These are phyloP conservation scores for Remorina albescens DNA, from an alignment of 2,797 vertebrate species.

Conservation along the genomic window DNA sequence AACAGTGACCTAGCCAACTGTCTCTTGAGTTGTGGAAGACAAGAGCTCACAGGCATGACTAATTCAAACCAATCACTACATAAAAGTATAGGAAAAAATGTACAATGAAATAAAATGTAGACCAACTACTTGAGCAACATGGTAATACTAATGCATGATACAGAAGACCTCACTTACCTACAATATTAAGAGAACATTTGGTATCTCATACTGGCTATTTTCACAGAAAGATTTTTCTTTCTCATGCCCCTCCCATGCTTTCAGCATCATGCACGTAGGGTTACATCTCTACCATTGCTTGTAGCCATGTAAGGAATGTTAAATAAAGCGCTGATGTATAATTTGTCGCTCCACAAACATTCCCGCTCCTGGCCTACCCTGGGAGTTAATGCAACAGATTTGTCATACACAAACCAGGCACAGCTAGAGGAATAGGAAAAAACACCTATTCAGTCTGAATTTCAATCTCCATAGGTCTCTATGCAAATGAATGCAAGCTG, in stretches of 20 bases:
- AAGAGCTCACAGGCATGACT: neutral
- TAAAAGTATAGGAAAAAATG: neutral
- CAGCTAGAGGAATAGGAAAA: constrained; percentile 58
- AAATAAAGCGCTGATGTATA: constrained; percentile 83
- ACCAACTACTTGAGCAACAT: neutral
- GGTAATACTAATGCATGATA: neutral
- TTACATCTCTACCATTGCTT: constrained; percentile 70
- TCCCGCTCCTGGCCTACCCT: constrained; percentile 76
- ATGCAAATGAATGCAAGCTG: constrained; percentile 76
- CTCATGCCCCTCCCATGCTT: constrained; percentile 40
- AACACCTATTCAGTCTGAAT: constrained; percentile 81
- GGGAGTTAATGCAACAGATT: constrained; percentile 83
- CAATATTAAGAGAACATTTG: constrained; percentile 15
- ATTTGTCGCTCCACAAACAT: constrained; percentile 84
- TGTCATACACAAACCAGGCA: constrained; percentile 79
- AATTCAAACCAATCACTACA: neutral
- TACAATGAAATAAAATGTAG: neutral
- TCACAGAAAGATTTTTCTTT: constrained; percentile 13
- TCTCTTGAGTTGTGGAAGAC: neutral
- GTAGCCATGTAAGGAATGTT: constrained; percentile 79
- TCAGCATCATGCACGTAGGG: constrained; percentile 68
- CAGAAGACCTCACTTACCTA: neutral
- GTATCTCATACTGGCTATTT: neutral
- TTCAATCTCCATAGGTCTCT: constrained; percentile 78
- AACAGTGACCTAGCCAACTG: neutral